Percentiles rank a stretch among this genome's conserved stretches.
These are phyloP conservation scores for Tetragonisca angustula DNA, from an alignment of 2,888 invertebrate genomes.

Conservation along the genomic window DNA sequence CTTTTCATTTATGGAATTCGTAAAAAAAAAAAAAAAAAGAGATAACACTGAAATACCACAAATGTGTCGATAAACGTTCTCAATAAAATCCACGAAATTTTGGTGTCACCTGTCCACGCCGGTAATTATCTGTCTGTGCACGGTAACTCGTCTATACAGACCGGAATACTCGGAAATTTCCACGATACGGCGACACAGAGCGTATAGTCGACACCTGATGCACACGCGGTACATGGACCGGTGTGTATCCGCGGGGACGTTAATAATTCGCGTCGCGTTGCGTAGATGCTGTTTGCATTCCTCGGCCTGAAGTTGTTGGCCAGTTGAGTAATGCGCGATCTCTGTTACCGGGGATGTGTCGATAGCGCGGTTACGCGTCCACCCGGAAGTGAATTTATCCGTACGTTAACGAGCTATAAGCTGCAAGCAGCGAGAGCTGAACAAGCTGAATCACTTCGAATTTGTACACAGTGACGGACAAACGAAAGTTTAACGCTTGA, in stretches of 20 bases:
- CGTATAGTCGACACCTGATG: conserved; percentile 54
- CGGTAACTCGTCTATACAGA: not conserved
- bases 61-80: not conserved
- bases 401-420: too few relatives aligned
- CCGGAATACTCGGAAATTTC: conserved; percentile 11
- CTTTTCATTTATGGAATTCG: too few relatives aligned
- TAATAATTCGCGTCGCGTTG: conserved; percentile 50
- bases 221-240: conserved; percentile 26
- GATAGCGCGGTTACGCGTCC: conserved; percentile 26
- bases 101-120: too few relatives aligned
- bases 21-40: too few relatives aligned
- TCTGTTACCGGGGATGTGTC: conserved; percentile 35
- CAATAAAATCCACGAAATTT: too few relatives aligned
- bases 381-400: too few relatives aligned
- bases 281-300: conserved; percentile 45
- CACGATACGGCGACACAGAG: conserved; percentile 32
- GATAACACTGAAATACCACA: not conserved
- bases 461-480: too few relatives aligned
- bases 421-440: too few relatives aligned
- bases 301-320: conserved; percentile 42
- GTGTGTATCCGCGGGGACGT: conserved; percentile 34
- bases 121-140: not conserved
- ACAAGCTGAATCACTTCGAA: too few relatives aligned
- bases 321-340: conserved; percentile 48
- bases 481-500: too few relatives aligned